These are phyloP conservation scores for Norana najaformis DNA, from an alignment of 2,888 invertebrate species.

Conservation along the genomic window DNA sequence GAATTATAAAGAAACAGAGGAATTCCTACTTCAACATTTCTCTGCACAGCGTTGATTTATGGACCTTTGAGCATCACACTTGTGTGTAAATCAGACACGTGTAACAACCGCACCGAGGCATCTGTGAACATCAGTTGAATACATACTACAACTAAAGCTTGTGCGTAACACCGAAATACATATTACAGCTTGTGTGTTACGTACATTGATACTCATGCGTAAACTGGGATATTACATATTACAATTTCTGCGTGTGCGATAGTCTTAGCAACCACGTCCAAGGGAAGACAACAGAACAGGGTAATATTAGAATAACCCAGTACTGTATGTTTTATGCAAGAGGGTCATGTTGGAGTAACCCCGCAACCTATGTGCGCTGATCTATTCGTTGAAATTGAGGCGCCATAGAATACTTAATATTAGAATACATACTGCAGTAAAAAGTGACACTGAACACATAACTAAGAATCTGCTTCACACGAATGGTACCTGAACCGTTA, in stretches of 20 bases:
- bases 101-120: neutral
- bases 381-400: neutral
- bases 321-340: no score
- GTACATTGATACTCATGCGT: no score
- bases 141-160: neutral
- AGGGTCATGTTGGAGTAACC: no score
- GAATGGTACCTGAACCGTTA: neutral
- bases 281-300: no score
- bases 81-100: no score
- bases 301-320: no score
- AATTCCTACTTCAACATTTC: no score
- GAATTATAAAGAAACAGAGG: neutral
- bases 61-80: neutral
- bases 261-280: no score
- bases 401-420: neutral
- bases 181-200: neutral
- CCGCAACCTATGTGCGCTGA: no score
- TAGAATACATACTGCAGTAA: neutral
- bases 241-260: no score
- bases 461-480: no score
- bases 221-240: no score
- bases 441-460: neutral
- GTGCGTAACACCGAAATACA: neutral
- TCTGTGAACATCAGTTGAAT: neutral
- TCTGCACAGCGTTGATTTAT: neutral